Base-by-base conservation (phyloP, 2,888 invertebrate species). In the Acanthoscelides obtectus region DNA sequence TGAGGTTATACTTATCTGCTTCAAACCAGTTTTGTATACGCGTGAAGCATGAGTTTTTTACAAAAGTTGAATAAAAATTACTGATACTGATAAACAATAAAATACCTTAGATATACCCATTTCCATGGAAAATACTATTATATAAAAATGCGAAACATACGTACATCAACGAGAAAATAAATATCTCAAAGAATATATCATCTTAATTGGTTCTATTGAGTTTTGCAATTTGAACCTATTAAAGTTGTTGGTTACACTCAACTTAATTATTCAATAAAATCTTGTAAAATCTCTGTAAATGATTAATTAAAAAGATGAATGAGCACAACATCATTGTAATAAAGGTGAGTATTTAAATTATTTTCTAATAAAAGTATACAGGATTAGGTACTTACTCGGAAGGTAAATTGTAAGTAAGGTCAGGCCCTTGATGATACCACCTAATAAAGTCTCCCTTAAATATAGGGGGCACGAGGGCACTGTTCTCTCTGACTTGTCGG, bases 381-480 rank as follows among this genome's bases (percentile, higher is more conserved):
- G n/a, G n/a, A n/a, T n/a, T n/a, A 45, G 12, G 27, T 20, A 68
- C 68, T 68, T 63, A 64, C 66, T 71, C 70, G 19, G 71, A 70
- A 67, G 72, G 72, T 27, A 75, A 68, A 72, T 86, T 84, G 77
- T 89, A 80, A 80, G 80, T 86, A 79, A 88, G 76, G 66, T 86
- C 81, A 63, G 79, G 79, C 64, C 89, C 89, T 80, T 89, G 89
- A 80, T 89, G 89, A 74, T 86, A 81, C 88, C 89, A 89, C 71
- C 76, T 74, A 65, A 74, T 74, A 22, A 79, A 74, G 80, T 84
- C 72, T 80, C 83, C 76, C 76, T 78, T 67, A 77, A 80, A 72
- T 77, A 83, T 75, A 84, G 84, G 74, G 84, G 80, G 82, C 85
- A 88, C 80, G 86, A 86, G 78, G 80, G 87, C 77, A 86, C 81